A percentile compares a stretch with the other conserved stretches of the same genome.
phyloP scores from a whole-genome alignment of 2,113 vertebrate species.

The Cyprinodon variegatus region DNA sequence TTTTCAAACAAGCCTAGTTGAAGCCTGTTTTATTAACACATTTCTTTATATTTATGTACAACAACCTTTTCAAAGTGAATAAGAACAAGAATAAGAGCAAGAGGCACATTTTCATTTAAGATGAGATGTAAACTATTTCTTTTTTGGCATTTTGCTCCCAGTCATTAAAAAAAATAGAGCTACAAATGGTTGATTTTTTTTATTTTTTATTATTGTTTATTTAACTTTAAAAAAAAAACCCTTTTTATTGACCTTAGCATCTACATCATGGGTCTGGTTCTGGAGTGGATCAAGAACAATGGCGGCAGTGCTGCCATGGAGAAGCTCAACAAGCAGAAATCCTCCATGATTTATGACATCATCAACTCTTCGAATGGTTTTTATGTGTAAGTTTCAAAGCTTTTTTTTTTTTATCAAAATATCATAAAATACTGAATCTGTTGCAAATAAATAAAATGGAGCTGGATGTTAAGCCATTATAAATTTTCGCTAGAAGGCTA shows the following conservation, averaged over 20 bases:
- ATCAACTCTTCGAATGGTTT: conserved; percentile 90
- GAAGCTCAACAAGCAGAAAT: conserved; percentile 86
- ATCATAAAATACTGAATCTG: neutral
- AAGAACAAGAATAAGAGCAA: neutral
- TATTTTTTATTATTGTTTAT: neutral
- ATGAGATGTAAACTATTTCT: too few species aligned
- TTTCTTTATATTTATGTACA: too few species aligned
- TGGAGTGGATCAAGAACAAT: conserved; percentile 95
- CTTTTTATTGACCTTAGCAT: conserved; percentile 78
- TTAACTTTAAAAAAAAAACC: neutral
- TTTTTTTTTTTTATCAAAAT: neutral
- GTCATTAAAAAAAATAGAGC: neutral
- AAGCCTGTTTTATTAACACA: neutral
- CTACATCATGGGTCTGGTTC: conserved; percentile 92
- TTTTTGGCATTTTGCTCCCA: neutral
- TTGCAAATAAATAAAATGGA: neutral
- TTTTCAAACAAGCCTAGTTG: neutral
- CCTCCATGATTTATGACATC: conserved; percentile 88
- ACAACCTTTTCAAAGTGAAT: too few species aligned
- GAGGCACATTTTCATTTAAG: neutral
- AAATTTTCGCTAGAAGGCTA: neutral
- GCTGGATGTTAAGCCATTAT: neutral
- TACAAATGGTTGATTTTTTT: neutral
- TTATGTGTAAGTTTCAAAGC: conserved; percentile 84
- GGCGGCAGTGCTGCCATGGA: conserved; percentile 88